These are phyloP conservation scores for Distichodus sexfasciatus DNA, from an alignment of 2,797 vertebrate genomes.

Conservation along the genomic window DNA sequence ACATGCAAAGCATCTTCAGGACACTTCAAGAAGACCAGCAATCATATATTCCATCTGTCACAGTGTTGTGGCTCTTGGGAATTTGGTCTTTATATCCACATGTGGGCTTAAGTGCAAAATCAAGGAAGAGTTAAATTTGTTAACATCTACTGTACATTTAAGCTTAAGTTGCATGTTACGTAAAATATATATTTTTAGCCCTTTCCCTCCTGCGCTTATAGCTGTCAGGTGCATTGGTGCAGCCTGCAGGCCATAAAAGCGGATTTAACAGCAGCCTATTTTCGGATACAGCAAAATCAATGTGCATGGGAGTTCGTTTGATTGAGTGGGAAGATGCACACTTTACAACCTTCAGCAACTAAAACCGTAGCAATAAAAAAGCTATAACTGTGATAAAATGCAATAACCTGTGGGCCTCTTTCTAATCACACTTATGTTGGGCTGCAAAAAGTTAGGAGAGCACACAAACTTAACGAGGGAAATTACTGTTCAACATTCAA, in stretches of 20 bases:
- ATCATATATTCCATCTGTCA: too few relatives aligned
- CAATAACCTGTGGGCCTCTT: background rate
- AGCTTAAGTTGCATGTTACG: too few relatives aligned
- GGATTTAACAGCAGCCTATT: background rate
- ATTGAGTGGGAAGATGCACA: background rate
- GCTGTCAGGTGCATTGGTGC: background rate
- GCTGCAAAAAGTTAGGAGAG: background rate
- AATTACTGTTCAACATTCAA: background rate
- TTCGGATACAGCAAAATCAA: constrained; percentile 5
- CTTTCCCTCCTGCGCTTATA: too few relatives aligned
- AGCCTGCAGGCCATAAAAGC: background rate
- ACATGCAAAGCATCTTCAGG: constrained; percentile 44
- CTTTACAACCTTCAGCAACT: background rate
- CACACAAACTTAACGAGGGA: background rate
- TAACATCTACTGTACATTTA: too few relatives aligned
- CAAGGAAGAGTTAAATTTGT: too few relatives aligned
- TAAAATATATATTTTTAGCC: too few relatives aligned
- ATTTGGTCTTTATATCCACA: too few relatives aligned
- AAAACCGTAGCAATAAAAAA: background rate
- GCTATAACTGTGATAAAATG: background rate
- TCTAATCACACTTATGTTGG: background rate
- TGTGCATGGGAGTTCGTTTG: background rate
- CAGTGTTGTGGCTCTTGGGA: too few relatives aligned
- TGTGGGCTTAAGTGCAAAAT: too few relatives aligned
- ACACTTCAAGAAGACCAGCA: constrained; percentile 52